phyloP scores from a whole-genome alignment of 2,888 invertebrate species.

The Leptinotarsa rubiginosa region DNA sequence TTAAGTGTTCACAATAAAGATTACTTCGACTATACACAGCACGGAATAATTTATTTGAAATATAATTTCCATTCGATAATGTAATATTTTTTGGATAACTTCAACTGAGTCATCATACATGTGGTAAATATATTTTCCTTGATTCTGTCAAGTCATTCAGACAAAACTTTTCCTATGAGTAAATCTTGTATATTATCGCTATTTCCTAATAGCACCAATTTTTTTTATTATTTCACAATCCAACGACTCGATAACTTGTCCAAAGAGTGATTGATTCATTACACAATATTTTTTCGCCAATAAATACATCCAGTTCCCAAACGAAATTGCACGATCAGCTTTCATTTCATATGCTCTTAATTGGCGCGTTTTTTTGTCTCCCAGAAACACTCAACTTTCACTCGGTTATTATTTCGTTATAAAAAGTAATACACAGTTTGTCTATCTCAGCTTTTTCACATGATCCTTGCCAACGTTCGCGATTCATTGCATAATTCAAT shows the following conservation, averaged over 20 bases:
- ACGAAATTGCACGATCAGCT: constrained; percentile 14
- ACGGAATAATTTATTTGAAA: too few relatives aligned
- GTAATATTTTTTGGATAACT: too few relatives aligned
- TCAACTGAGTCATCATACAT: too few relatives aligned
- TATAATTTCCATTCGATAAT: too few relatives aligned
- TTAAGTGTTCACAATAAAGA: too few relatives aligned
- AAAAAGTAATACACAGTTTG: constrained; percentile 2
- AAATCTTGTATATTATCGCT: too few relatives aligned
- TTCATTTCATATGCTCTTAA: constrained; percentile 12
- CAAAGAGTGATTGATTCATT: not conserved
- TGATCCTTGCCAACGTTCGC: not conserved
- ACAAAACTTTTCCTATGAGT: too few relatives aligned
- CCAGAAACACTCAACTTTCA: constrained; percentile 8
- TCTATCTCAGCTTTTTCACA: constrained; percentile 7
- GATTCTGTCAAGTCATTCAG: too few relatives aligned
- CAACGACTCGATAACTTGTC: not conserved
- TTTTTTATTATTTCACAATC: too few relatives aligned
- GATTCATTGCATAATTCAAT: not conserved
- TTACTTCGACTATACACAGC: too few relatives aligned
- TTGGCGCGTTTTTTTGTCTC: constrained; percentile 19
- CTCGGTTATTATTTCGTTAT: constrained; percentile 4
- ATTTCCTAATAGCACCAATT: too few relatives aligned
- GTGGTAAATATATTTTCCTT: too few relatives aligned
- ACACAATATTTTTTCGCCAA: constrained; percentile 2
- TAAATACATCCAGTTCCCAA: not conserved